Percentiles rank a stretch among this genome's conserved stretches.
Conservation (phyloP, 2,888 invertebrate species). For the Eucriotettix oculatus region DNA sequence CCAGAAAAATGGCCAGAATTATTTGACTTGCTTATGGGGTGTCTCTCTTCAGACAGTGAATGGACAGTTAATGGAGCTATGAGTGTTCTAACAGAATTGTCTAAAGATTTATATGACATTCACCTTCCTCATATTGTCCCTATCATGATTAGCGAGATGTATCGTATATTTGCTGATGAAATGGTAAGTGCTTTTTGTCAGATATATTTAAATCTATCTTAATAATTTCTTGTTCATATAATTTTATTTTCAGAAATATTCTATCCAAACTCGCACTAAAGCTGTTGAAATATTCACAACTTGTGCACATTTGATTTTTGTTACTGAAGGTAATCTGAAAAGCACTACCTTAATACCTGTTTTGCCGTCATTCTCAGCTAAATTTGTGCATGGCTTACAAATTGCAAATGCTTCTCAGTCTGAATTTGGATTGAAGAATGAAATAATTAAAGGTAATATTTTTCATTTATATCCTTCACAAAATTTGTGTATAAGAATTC, state of each 20-base stretch:
- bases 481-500: too few relatives aligned
- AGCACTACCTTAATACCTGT: constrained; percentile 43
- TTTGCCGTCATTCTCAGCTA: constrained; percentile 47
- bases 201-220: constrained; percentile 1
- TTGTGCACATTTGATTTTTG: constrained; percentile 35
- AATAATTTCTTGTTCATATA: background rate
- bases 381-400: constrained; percentile 37
- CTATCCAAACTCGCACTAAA: constrained; percentile 40
- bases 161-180: constrained; percentile 44
- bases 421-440: constrained; percentile 45
- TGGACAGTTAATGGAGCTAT: constrained; percentile 50
- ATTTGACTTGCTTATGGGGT: constrained; percentile 46
- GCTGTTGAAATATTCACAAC: constrained; percentile 51
- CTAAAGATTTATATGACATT: constrained; percentile 42
- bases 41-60: constrained; percentile 39
- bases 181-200: constrained; percentile 24
- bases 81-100: constrained; percentile 51
- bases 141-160: constrained; percentile 50
- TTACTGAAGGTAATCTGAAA: constrained; percentile 34
- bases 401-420: constrained; percentile 33
- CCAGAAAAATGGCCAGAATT: constrained; percentile 53
- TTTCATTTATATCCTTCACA: too few relatives aligned
- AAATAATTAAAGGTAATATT: constrained; percentile 36
- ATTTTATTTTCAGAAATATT: constrained; percentile 29
- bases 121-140: constrained; percentile 51